Evolutionary conservation across 2,888 invertebrate species (phyloP).

Genomic region (Deilephila elpenor): DNA sequence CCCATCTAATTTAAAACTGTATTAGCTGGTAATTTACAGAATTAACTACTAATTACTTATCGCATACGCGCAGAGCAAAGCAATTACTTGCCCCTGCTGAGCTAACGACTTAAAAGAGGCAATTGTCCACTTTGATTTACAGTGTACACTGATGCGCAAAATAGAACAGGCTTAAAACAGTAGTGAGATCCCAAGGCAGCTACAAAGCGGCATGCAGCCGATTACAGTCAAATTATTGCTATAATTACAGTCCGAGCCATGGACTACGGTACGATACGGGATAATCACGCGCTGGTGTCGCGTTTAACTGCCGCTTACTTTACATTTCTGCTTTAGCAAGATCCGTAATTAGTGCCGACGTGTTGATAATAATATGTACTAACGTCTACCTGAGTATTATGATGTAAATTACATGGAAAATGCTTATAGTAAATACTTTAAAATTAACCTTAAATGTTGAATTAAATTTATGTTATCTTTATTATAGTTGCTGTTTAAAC

Average conservation of each 20-base stretch:
- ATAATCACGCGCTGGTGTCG: slow-evolving; percentile 67
- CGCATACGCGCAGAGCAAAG: neutral
- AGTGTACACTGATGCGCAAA: slow-evolving; percentile 77
- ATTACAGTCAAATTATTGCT: slow-evolving; percentile 82
- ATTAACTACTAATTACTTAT: slow-evolving; percentile 1
- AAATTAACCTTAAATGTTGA: neutral
- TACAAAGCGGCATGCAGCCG: slow-evolving; percentile 77
- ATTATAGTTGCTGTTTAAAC: no score
- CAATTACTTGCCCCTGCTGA: slow-evolving; percentile 55
- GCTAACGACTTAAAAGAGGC: slow-evolving; percentile 61
- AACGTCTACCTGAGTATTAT: neutral
- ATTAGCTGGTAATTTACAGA: slow-evolving; percentile 8
- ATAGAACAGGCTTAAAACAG: slow-evolving; percentile 78
- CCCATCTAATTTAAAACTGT: neutral
- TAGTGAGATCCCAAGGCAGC: slow-evolving; percentile 77
- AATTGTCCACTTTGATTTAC: slow-evolving; percentile 77
- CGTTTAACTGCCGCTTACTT: slow-evolving; percentile 62
- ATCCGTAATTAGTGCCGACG: slow-evolving; percentile 16
- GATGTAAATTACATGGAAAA: neutral
- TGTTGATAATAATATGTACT: neutral
- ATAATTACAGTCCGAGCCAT: slow-evolving; percentile 71
- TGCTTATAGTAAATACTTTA: neutral
- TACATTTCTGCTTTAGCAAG: slow-evolving; percentile 20
- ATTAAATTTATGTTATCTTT: neutral
- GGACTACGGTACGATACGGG: slow-evolving; percentile 61